Conservation (phyloP, 1,140 invertebrate species). For the Drosophila ananassae region DNA sequence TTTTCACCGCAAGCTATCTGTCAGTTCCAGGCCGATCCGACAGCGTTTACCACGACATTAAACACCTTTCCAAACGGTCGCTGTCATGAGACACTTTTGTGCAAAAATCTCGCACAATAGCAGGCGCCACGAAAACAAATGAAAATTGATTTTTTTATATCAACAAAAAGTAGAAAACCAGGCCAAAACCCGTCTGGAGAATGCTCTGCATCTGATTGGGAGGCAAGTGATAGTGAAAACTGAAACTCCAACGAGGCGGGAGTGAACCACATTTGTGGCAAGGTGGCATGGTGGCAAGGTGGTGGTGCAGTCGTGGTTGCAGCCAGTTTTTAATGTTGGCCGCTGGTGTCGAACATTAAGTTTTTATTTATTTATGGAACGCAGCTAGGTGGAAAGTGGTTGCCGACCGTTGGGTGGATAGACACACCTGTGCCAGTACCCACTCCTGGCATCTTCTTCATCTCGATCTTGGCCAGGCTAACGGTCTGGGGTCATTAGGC, state of each 20-base stretch:
- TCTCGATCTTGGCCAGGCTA: slow-evolving; percentile 32
- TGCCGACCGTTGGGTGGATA: slow-evolving; percentile 13
- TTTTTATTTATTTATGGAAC: slow-evolving; percentile 74
- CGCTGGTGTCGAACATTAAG: slow-evolving; percentile 55
- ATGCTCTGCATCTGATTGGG: slow-evolving; percentile 56
- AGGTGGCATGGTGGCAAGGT: slow-evolving; percentile 3
- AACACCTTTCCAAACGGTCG: slow-evolving; percentile 52
- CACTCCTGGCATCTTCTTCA: slow-evolving; percentile 24
- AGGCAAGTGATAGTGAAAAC: slow-evolving; percentile 72
- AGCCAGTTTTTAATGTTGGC: slow-evolving; percentile 54
- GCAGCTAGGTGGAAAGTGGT: slow-evolving; percentile 68
- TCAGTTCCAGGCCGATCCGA: slow-evolving; percentile 19
- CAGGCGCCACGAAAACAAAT: slow-evolving; percentile 11
- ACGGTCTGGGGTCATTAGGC: slow-evolving; percentile 56
- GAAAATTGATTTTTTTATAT: slow-evolving; percentile 4
- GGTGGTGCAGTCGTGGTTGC: slow-evolving; percentile 4
- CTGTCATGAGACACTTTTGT: slow-evolving; percentile 41
- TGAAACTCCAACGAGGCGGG: slow-evolving; percentile 34
- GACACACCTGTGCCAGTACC: not conserved
- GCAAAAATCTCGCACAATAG: slow-evolving; percentile 7
- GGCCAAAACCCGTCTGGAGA: slow-evolving; percentile 34
- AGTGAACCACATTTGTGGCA: slow-evolving; percentile 30
- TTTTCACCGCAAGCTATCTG: slow-evolving; percentile 20
- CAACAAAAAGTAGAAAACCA: slow-evolving; percentile 3
- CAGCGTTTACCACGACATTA: slow-evolving; percentile 29